Percentiles rank a stretch among this genome's conserved stretches.
Evolutionary conservation across 2,113 vertebrate species (phyloP).

Genomic region (Notothenia coriiceps): DNA sequence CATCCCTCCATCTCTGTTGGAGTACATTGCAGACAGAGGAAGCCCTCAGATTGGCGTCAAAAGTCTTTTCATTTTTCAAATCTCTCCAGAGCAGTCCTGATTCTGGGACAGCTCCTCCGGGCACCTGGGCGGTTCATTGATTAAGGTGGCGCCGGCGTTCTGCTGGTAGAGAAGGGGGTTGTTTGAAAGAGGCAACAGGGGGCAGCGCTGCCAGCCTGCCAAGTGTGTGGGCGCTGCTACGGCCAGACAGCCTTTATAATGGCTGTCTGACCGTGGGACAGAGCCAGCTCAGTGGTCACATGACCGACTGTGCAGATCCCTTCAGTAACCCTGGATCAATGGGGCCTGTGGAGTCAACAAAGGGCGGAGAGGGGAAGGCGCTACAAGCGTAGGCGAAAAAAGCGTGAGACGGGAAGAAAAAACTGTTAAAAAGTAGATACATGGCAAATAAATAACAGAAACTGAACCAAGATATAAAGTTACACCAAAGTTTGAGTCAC

Average conservation of each 20-base stretch:
- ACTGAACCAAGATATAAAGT: slow-evolving; percentile 5
- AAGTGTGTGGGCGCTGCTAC: slow-evolving; percentile 73
- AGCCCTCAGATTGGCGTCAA: slow-evolving; percentile 33
- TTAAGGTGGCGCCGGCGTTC: slow-evolving; percentile 66
- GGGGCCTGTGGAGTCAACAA: slow-evolving; percentile 29
- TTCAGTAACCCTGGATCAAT: slow-evolving; percentile 40
- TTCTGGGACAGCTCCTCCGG: slow-evolving; percentile 37
- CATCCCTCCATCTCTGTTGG: slow-evolving; percentile 39
- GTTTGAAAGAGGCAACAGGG: slow-evolving; percentile 69
- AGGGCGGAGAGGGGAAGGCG: slow-evolving; percentile 6
- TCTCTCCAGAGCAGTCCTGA: slow-evolving; percentile 45
- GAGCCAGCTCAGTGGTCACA: slow-evolving; percentile 66
- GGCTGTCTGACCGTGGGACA: slow-evolving; percentile 61
- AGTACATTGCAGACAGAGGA: slow-evolving; percentile 20
- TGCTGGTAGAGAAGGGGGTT: slow-evolving; percentile 46
- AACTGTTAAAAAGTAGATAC: not conserved
- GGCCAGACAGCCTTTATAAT: slow-evolving; percentile 76
- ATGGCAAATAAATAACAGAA: not conserved
- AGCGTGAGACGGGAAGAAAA: not conserved
- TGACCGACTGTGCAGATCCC: slow-evolving; percentile 56
- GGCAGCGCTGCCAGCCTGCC: slow-evolving; percentile 69
- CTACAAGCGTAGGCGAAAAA: not conserved
- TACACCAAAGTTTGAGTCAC: not conserved
- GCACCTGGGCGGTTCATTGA: slow-evolving; percentile 66
- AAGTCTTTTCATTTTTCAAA: slow-evolving; percentile 62